These are phyloP conservation scores for Yponomeuta evonymella DNA, from an alignment of 2,888 invertebrate species.

Conservation along the genomic window DNA sequence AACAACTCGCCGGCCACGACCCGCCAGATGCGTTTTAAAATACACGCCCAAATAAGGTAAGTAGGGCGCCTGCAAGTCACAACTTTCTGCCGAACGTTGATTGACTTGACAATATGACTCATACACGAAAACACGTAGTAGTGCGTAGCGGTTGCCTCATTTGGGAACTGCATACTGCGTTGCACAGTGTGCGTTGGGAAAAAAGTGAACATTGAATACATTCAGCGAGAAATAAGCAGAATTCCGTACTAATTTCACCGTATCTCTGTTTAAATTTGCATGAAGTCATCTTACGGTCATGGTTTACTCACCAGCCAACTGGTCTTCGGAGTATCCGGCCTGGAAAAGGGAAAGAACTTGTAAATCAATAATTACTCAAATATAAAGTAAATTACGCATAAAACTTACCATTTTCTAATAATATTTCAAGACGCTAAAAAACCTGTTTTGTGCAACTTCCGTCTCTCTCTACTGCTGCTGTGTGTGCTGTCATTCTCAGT, in stretches of 20 bases:
- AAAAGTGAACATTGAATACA: conserved; percentile 14
- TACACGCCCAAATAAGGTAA: conserved; percentile 77
- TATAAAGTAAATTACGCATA: background rate
- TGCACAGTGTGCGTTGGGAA: background rate
- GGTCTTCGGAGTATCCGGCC: conserved; percentile 93
- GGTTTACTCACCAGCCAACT: conserved; percentile 89
- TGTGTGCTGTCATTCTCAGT: too few relatives aligned
- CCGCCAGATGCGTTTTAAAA: conserved; percentile 69
- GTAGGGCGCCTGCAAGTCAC: conserved; percentile 70
- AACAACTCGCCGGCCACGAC: conserved; percentile 28
- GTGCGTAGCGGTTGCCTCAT: background rate
- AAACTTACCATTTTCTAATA: background rate
- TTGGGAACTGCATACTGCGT: background rate
- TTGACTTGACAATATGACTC: conserved; percentile 52
- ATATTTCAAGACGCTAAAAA: background rate
- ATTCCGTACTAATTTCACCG: conserved; percentile 13
- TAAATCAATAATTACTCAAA: background rate
- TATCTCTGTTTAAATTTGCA: background rate
- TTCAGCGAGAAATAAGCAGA: background rate
- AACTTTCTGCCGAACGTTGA: conserved; percentile 66
- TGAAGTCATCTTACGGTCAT: conserved; percentile 29
- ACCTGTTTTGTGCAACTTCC: background rate
- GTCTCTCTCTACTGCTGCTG: background rate
- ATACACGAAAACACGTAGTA: conserved; percentile 24
- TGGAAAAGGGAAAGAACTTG: conserved; percentile 56